Conservation (phyloP, 2,888 invertebrate genomes). For the Drosophila sordidula region DNA sequence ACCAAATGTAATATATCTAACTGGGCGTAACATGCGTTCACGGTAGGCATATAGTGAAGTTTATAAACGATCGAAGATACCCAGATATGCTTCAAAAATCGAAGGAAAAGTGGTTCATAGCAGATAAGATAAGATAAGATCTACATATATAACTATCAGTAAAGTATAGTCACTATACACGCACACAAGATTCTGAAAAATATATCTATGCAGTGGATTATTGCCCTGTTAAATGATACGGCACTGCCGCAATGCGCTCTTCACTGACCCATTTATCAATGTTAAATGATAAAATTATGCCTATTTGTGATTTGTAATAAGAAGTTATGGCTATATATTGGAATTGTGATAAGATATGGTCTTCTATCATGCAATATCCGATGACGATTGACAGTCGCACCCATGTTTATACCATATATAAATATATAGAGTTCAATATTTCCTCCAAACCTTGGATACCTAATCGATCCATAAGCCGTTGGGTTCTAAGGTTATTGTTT, state of each 20-base stretch:
- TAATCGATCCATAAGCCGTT: not conserved
- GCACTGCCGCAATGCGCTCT: not conserved
- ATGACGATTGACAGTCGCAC: constrained; percentile 38
- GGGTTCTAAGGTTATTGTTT: constrained; percentile 27
- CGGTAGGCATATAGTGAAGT: not conserved
- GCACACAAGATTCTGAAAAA: not conserved
- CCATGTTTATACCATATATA: constrained; percentile 22
- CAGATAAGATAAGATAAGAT: constrained; percentile 28
- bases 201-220: not conserved
- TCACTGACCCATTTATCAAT: constrained; percentile 13
- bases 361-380: constrained; percentile 24
- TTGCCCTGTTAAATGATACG: constrained; percentile 1
- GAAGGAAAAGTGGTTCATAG: constrained; percentile 1
- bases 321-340: constrained; percentile 11
- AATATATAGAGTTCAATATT: constrained; percentile 13
- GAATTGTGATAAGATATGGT: constrained; percentile 26
- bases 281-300: constrained; percentile 11
- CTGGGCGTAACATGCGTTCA: too few species aligned
- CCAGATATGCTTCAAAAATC: constrained; percentile 4
- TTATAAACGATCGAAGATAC: constrained; percentile 14
- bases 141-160: not conserved
- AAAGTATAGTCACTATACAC: constrained; percentile 7
- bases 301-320: constrained; percentile 9
- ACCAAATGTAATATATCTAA: not conserved
- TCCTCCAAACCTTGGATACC: constrained; percentile 21